Conservation (phyloP, 2,797 vertebrate species). For the Sebastes aleutianus region DNA sequence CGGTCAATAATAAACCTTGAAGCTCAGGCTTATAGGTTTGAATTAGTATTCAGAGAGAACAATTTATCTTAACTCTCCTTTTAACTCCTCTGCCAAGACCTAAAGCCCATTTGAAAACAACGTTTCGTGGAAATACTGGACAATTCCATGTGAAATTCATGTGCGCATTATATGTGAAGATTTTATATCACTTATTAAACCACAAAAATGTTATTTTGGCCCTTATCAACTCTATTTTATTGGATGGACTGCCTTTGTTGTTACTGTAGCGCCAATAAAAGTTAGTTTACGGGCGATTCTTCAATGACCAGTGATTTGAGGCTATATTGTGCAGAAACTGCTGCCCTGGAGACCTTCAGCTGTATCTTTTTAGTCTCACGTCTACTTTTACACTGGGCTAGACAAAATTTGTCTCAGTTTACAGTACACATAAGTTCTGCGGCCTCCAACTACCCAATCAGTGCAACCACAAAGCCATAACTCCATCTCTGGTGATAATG, state of each 20-base stretch:
- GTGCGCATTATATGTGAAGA: constrained; percentile 20
- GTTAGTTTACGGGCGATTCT: constrained; percentile 42
- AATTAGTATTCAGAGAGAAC: constrained; percentile 5
- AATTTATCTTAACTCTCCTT: background rate
- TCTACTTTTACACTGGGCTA: constrained; percentile 54
- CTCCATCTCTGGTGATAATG: constrained; percentile 71
- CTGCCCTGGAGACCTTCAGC: constrained; percentile 48
- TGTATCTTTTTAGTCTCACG: constrained; percentile 58
- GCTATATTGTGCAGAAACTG: constrained; percentile 43
- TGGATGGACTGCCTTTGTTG: constrained; percentile 23
- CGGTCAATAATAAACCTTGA: background rate
- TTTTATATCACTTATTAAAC: constrained; percentile 41
- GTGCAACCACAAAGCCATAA: constrained; percentile 60
- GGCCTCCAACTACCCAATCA: constrained; percentile 65
- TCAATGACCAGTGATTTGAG: constrained; percentile 51
- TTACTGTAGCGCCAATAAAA: constrained; percentile 46
- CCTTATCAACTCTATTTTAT: constrained; percentile 27
- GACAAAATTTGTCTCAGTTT: constrained; percentile 66
- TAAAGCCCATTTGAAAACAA: constrained; percentile 18
- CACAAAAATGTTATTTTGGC: constrained; percentile 29
- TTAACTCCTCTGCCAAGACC: constrained; percentile 3
- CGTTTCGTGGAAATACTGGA: constrained; percentile 1
- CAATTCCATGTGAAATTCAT: constrained; percentile 19
- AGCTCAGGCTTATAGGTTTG: background rate
- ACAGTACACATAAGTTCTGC: constrained; percentile 65